Evolutionary conservation across 2,797 vertebrate genomes (phyloP).

Genomic region (Dallia pectoralis): DNA sequence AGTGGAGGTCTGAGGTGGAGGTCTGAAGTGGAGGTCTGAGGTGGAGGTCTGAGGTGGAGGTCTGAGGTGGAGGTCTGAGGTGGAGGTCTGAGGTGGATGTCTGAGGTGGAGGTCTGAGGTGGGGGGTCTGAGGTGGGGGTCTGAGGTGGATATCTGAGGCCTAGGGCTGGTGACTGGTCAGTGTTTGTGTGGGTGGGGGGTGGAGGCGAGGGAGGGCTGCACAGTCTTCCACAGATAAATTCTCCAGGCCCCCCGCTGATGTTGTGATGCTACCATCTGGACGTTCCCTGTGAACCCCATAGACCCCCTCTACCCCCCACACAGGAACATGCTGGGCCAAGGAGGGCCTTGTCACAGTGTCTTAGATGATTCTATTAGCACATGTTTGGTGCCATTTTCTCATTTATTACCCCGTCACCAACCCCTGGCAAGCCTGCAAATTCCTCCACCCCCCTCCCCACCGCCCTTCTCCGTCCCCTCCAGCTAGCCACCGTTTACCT

Average conservation of each 20-base stretch:
- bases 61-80: not conserved
- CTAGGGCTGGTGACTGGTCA: not conserved
- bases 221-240: slow-evolving; percentile 65
- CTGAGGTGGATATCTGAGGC: not conserved
- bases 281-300: slow-evolving; percentile 59
- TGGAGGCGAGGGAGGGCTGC: not conserved
- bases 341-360: slow-evolving; percentile 55
- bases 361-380: slow-evolving; percentile 53
- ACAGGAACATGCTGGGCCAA: slow-evolving; percentile 44
- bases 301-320: slow-evolving; percentile 32
- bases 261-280: slow-evolving; percentile 68
- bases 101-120: too few relatives aligned
- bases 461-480: slow-evolving; percentile 26
- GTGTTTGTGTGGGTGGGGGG: not conserved
- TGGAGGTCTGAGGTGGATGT: too few relatives aligned
- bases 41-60: not conserved
- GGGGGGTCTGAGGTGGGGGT: too few relatives aligned
- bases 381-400: slow-evolving; percentile 50
- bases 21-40: too few relatives aligned
- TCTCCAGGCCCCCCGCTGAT: slow-evolving; percentile 61
- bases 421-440: slow-evolving; percentile 19
- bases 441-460: slow-evolving; percentile 26
- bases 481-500: not conserved
- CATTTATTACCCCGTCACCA: slow-evolving; percentile 29
- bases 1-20: not conserved